phyloP scores from a whole-genome alignment of 2,113 vertebrate genomes.

The Pterocles burchelli region DNA sequence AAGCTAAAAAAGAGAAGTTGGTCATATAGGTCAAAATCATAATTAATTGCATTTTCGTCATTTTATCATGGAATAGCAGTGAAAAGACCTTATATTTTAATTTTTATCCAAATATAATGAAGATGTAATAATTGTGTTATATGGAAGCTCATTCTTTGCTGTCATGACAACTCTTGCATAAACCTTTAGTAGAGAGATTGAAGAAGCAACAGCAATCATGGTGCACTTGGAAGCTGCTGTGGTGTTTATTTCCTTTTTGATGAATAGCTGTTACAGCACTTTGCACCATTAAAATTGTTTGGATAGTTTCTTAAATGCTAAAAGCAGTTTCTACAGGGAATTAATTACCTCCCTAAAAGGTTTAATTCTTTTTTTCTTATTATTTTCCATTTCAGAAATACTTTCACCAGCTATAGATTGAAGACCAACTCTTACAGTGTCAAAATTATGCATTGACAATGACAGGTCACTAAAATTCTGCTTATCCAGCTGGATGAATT shows the following conservation, averaged over 20 bases:
- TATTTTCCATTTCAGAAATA: constrained; percentile 23
- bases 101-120: background rate
- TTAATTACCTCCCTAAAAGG: constrained; percentile 44
- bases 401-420: background rate
- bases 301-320: constrained; percentile 4
- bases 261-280: constrained; percentile 26
- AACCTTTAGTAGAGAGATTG: background rate
- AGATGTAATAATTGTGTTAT: background rate
- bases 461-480: constrained; percentile 7
- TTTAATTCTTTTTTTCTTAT: constrained; percentile 16
- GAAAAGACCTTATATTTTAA: background rate
- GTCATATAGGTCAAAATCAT: background rate
- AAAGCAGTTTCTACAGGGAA: constrained; percentile 27
- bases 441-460: background rate
- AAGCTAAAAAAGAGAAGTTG: background rate
- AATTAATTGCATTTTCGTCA: background rate
- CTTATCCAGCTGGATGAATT: background rate
- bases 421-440: background rate
- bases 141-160: background rate
- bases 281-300: background rate
- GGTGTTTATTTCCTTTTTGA: constrained; percentile 19
- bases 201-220: background rate
- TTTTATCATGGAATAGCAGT: background rate
- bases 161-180: background rate
- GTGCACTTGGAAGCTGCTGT: background rate